Evolutionary conservation across 1,140 invertebrate species (phyloP).

Genomic region (Trichonephila clavipes): DNA sequence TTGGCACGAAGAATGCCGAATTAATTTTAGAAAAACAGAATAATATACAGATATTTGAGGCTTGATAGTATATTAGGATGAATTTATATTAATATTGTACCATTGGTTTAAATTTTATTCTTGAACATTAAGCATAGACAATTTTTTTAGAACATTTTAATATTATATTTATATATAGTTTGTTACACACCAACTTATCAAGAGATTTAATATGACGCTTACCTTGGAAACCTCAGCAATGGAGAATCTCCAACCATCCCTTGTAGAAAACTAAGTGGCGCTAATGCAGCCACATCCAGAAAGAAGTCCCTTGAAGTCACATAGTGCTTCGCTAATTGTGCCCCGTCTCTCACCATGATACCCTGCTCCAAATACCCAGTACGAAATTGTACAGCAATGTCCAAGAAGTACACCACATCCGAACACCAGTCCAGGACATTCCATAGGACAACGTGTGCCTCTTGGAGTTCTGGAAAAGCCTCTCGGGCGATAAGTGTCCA

Average conservation of each 20-base stretch:
- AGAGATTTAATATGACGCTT: background rate
- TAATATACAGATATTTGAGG: too few relatives aligned
- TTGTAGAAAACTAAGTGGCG: conserved; percentile 94
- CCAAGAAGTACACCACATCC: conserved; percentile 92
- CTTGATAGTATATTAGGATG: too few relatives aligned
- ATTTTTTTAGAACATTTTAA: too few relatives aligned
- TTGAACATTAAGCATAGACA: too few relatives aligned
- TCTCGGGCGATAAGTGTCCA: conserved; percentile 98
- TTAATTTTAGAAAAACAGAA: too few relatives aligned
- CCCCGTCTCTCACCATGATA: conserved; percentile 94
- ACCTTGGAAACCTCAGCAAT: conserved; percentile 84
- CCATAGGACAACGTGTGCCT: conserved; percentile 22
- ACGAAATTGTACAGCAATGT: conserved; percentile 93
- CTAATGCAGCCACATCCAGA: conserved; percentile 90
- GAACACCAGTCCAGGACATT: conserved; percentile 88
- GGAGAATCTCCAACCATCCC: conserved; percentile 89
- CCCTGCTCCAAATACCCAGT: conserved; percentile 97
- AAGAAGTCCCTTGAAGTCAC: conserved; percentile 91
- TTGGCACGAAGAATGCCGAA: too few relatives aligned
- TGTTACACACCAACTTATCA: too few relatives aligned
- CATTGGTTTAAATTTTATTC: too few relatives aligned
- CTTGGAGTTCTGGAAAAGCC: conserved; percentile 92
- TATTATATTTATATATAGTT: too few relatives aligned
- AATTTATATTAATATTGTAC: too few relatives aligned
- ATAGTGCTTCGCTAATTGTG: conserved; percentile 94